phyloP scores from a whole-genome alignment of 1,140 invertebrate genomes.

The Leguminivora glycinivorella region DNA sequence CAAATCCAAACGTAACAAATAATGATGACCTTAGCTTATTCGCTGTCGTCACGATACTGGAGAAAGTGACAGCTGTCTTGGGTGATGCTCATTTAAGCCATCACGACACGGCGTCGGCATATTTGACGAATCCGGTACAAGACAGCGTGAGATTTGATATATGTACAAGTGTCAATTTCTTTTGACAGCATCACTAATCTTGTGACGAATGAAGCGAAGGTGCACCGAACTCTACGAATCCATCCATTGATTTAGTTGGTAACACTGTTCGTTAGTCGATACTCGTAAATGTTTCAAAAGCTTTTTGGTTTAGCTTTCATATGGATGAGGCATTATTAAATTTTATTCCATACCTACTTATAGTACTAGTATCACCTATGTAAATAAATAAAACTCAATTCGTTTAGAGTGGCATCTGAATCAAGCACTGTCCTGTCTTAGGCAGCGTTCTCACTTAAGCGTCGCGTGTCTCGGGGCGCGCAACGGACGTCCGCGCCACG shows the following conservation, averaged over 20 bases:
- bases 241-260: not conserved
- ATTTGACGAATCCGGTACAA: not conserved
- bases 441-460: no score
- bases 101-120: not conserved
- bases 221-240: constrained; percentile 30
- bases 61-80: constrained; percentile 2
- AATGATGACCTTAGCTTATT: not conserved
- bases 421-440: no score
- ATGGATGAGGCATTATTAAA: no score
- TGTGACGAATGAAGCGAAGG: not conserved
- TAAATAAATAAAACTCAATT: no score
- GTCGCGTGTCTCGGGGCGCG: no score
- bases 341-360: no score
- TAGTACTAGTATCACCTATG: no score
- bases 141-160: constrained; percentile 12
- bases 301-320: no score
- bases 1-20: not conserved
- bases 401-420: no score
- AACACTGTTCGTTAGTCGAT: not conserved
- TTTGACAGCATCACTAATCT: constrained; percentile 12
- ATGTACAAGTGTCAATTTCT: not conserved
- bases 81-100: not conserved
- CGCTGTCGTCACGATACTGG: not conserved
- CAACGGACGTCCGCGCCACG: no score
- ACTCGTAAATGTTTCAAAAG: no score